Evolutionary conservation across 2,113 vertebrate genomes (phyloP).

Genomic region (Limnothrissa miodon): DNA sequence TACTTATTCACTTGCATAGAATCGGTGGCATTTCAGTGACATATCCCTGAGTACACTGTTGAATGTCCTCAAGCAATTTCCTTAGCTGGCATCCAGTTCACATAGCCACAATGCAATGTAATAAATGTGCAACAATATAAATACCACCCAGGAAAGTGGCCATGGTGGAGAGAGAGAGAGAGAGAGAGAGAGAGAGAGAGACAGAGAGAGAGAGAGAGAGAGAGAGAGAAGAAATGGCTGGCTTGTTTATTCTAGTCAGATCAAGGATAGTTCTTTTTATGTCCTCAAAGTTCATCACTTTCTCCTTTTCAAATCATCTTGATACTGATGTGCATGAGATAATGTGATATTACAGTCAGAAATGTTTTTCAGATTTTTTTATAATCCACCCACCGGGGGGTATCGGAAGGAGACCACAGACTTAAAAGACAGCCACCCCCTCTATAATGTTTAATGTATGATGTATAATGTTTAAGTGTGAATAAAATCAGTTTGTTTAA

Average conservation of each 20-base stretch:
- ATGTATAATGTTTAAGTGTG: neutral
- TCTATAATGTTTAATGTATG: neutral
- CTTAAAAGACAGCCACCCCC: neutral
- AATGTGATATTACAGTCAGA: neutral
- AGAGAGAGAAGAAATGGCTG: neutral
- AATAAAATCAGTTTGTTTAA: neutral
- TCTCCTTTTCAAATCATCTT: neutral
- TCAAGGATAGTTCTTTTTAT: neutral
- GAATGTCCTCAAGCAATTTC: slow-evolving; percentile 2
- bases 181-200: no score
- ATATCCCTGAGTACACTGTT: slow-evolving; percentile 26
- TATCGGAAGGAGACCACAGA: neutral
- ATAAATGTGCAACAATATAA: slow-evolving; percentile 25
- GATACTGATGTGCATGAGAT: neutral
- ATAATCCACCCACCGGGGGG: neutral
- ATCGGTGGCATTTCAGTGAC: slow-evolving; percentile 23
- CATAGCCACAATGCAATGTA: neutral
- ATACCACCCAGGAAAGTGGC: neutral
- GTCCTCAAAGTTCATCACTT: neutral
- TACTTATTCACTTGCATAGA: no score
- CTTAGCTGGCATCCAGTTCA: slow-evolving; percentile 24
- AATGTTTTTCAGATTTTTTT: no score
- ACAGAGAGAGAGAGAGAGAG: no score
- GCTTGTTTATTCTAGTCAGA: slow-evolving; percentile 13
- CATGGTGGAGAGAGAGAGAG: neutral